Evolutionary conservation across 2,113 vertebrate species (phyloP).

Genomic region (Formicarius rufipectus): DNA sequence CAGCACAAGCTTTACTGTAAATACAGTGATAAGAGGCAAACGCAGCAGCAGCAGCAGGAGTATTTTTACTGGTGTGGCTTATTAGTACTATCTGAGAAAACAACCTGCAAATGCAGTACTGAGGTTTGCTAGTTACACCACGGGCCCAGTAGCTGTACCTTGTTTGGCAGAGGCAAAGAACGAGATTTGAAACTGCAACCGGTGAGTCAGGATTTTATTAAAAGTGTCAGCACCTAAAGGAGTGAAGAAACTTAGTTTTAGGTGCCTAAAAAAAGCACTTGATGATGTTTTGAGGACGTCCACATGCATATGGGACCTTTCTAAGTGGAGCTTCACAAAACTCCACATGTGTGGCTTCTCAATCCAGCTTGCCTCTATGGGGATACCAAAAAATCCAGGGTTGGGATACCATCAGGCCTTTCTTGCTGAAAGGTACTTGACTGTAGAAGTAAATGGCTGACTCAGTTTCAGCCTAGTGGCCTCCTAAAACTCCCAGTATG

Average conservation of each 20-base stretch:
- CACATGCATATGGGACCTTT: neutral
- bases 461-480: slow-evolving; percentile 1
- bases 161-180: neutral
- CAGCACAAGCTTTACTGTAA: neutral
- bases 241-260: neutral
- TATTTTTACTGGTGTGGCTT: neutral
- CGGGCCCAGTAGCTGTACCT: neutral
- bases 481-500: neutral
- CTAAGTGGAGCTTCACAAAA: neutral
- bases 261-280: neutral
- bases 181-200: neutral
- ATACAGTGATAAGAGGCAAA: neutral
- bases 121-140: neutral
- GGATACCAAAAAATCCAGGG: neutral
- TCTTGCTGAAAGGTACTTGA: neutral
- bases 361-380: neutral
- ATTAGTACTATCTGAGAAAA: neutral
- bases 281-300: neutral
- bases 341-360: neutral
- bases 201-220: neutral
- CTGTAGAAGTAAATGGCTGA: neutral
- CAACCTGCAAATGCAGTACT: neutral
- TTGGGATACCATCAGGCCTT: neutral
- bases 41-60: neutral
- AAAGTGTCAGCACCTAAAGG: neutral